Evolutionary conservation across 1,140 invertebrate species (phyloP).

Genomic region (Ceratitis capitata): DNA sequence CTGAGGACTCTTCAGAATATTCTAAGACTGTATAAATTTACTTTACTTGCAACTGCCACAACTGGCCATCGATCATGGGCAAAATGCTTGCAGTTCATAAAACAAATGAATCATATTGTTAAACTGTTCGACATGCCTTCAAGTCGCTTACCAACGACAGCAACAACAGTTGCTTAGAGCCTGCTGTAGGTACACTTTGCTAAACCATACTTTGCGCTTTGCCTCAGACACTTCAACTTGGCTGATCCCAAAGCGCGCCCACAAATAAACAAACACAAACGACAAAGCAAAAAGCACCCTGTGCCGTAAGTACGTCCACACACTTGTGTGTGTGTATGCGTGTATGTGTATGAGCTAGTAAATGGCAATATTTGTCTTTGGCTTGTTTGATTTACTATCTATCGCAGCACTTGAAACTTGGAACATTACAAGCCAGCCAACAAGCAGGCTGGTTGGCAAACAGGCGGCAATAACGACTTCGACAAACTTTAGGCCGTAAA

Average conservation of each 20-base stretch:
- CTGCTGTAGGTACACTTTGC: not conserved
- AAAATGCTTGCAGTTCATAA: conserved; percentile 17
- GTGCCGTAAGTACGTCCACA: not conserved
- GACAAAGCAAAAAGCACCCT: no score
- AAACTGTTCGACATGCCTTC: not conserved
- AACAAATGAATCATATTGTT: not conserved
- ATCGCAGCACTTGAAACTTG: conserved; percentile 17
- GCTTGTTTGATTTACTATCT: conserved; percentile 37
- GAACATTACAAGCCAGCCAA: not conserved
- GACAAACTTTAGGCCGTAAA: conserved; percentile 32
- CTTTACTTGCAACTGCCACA: conserved; percentile 4
- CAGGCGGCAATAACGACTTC: not conserved
- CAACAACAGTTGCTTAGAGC: not conserved
- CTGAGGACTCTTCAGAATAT: not conserved
- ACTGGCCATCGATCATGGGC: not conserved
- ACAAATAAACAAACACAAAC: not conserved
- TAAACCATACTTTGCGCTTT: not conserved
- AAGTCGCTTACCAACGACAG: not conserved
- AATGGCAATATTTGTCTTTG: conserved; percentile 26
- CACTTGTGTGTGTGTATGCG: not conserved
- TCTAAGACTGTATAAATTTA: not conserved
- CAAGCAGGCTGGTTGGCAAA: not conserved
- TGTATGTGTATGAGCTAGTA: not conserved
- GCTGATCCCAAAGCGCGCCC: conserved; percentile 12
- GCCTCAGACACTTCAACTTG: not conserved